phyloP scores from a whole-genome alignment of 2,113 vertebrate genomes.

The Pipa parva region DNA sequence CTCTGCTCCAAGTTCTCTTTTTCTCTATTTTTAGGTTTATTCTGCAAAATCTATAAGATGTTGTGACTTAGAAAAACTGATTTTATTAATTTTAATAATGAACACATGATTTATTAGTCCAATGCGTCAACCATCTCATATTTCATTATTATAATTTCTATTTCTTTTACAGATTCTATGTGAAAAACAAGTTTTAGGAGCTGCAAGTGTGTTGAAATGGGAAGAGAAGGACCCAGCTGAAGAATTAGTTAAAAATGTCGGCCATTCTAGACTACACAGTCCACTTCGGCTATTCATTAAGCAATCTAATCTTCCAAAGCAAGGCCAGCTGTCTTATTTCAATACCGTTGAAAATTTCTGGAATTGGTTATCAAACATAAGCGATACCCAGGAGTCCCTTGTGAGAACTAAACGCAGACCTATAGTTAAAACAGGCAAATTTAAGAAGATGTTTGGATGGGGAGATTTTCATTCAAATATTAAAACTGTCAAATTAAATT shows the following conservation, averaged over 20 bases:
- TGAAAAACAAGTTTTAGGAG: conserved; percentile 60
- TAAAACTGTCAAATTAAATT: conserved; percentile 96
- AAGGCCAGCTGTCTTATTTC: conserved; percentile 78
- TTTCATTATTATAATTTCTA: no score
- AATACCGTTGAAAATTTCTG: conserved; percentile 89
- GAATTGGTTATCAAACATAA: conserved; percentile 97
- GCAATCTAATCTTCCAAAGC: conserved; percentile 75
- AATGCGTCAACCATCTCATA: no score
- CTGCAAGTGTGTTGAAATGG: conserved; percentile 79
- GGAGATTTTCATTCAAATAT: conserved; percentile 99
- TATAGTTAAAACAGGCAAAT: conserved; percentile 98
- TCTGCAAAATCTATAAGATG: no score
- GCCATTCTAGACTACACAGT: conserved; percentile 78
- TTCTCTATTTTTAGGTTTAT: no score
- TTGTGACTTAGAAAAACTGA: no score
- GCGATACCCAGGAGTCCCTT: conserved; percentile 80
- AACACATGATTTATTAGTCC: no score
- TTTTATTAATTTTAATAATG: no score
- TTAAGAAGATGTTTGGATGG: conserved; percentile 99
- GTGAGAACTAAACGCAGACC: conserved; percentile 96
- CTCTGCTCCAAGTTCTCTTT: no score
- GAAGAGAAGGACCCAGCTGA: conserved; percentile 72
- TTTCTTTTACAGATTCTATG: conserved; percentile 73
- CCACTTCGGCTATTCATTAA: conserved; percentile 89
- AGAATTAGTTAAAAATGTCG: conserved; percentile 71